These are phyloP conservation scores for Enteromius argenteus DNA, from an alignment of 2,797 vertebrate genomes.

Conservation along the genomic window DNA sequence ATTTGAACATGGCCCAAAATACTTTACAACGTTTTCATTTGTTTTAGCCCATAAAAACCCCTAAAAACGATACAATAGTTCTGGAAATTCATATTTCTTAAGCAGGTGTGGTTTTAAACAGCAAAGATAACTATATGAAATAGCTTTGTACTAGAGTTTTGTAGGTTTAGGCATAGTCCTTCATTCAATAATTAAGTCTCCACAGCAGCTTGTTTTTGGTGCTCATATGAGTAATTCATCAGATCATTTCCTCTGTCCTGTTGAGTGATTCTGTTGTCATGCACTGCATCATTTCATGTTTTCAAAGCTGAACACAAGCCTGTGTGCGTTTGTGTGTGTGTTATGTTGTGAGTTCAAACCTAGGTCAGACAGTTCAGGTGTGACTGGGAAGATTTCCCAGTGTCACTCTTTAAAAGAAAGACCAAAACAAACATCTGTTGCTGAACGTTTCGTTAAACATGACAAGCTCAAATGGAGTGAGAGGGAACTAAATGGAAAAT, in stretches of 20 bases:
- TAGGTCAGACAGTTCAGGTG: background rate
- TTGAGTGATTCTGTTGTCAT: background rate
- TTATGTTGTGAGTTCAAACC: background rate
- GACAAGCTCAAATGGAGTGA: constrained; percentile 16
- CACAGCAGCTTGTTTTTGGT: background rate
- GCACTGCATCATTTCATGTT: background rate
- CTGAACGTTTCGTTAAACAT: constrained; percentile 13
- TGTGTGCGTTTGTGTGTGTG: background rate
- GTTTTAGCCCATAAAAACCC: background rate
- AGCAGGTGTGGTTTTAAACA: background rate
- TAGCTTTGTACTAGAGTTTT: background rate
- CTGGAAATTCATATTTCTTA: background rate
- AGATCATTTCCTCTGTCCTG: background rate
- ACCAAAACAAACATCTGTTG: background rate
- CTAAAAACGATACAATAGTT: background rate
- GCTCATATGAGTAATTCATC: background rate
- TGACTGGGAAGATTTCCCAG: background rate
- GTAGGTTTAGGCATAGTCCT: background rate
- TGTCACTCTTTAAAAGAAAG: background rate
- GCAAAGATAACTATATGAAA: background rate
- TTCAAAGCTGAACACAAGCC: background rate
- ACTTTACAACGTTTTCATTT: background rate
- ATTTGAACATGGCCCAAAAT: background rate
- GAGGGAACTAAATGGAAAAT: background rate
- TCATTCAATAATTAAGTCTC: constrained; percentile 12